Conservation (phyloP, 2,113 vertebrate species). For the Seriola aureovittata region DNA sequence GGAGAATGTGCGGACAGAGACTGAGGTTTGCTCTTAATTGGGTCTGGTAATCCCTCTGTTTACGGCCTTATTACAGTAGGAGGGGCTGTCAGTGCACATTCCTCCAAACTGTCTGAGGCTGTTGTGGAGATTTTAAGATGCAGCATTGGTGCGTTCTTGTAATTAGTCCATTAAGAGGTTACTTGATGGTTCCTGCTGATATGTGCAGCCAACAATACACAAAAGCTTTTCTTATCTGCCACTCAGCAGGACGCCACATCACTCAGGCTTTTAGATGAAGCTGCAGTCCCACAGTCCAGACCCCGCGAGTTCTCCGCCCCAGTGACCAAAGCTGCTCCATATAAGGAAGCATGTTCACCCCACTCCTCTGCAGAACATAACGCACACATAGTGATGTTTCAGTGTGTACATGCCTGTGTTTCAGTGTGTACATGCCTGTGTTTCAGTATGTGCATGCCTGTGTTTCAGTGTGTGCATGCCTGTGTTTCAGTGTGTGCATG, state of each 20-base stretch:
- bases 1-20: conserved; percentile 72
- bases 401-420: conserved; percentile 15
- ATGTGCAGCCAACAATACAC: conserved; percentile 20
- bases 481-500: conserved; percentile 15
- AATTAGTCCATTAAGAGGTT: conserved; percentile 31
- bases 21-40: conserved; percentile 75
- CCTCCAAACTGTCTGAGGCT: conserved; percentile 41
- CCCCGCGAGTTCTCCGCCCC: background rate
- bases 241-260: conserved; percentile 11
- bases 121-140: conserved; percentile 24
- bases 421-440: background rate
- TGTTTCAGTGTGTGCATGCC: background rate
- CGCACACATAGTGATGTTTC: conserved; percentile 21
- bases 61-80: conserved; percentile 65
- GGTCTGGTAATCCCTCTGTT: conserved; percentile 72
- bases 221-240: conserved; percentile 27
- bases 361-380: conserved; percentile 7
- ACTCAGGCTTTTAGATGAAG: conserved; percentile 12
- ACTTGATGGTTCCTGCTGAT: conserved; percentile 50
- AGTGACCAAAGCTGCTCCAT: conserved; percentile 13
- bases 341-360: conserved; percentile 18
- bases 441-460: background rate
- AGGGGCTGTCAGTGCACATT: conserved; percentile 64
- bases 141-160: conserved; percentile 5
- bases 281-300: background rate